Evolutionary conservation across 2,888 invertebrate species (phyloP).

Genomic region (Parelbella ahira): DNA sequence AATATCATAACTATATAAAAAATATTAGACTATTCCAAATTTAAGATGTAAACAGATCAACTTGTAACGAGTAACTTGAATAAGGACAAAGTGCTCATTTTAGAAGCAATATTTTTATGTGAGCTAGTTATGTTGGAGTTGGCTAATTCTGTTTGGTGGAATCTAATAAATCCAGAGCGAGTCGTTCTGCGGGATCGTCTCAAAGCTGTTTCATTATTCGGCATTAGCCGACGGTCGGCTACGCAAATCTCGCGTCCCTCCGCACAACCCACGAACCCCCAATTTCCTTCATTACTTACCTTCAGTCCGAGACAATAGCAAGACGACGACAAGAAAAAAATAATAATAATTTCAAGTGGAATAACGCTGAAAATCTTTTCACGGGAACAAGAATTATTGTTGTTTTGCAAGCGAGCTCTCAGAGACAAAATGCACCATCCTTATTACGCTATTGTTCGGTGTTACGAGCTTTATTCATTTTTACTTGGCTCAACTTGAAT

Average conservation of each 20-base stretch:
- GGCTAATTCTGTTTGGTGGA: constrained; percentile 64
- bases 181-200: constrained; percentile 37
- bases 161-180: constrained; percentile 70
- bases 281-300: constrained; percentile 81
- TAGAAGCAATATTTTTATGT: constrained; percentile 20
- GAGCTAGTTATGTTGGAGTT: constrained; percentile 41
- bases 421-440: constrained; percentile 80
- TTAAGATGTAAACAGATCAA: too few relatives aligned
- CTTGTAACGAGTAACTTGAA: too few relatives aligned
- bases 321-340: constrained; percentile 77
- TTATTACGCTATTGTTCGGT: constrained; percentile 79
- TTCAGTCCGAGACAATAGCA: constrained; percentile 78
- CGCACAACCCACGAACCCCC: constrained; percentile 65
- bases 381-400: constrained; percentile 77
- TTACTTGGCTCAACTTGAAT: constrained; percentile 81
- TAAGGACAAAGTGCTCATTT: constrained; percentile 5
- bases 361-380: constrained; percentile 81
- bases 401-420: constrained; percentile 79
- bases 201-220: constrained; percentile 76
- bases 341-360: constrained; percentile 80
- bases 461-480: constrained; percentile 80
- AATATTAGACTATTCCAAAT: too few relatives aligned
- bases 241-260: constrained; percentile 75
- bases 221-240: constrained; percentile 73
- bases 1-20: too few relatives aligned